Evolutionary conservation across 2,888 invertebrate species (phyloP).

Genomic region (Dioctria rufipes): DNA sequence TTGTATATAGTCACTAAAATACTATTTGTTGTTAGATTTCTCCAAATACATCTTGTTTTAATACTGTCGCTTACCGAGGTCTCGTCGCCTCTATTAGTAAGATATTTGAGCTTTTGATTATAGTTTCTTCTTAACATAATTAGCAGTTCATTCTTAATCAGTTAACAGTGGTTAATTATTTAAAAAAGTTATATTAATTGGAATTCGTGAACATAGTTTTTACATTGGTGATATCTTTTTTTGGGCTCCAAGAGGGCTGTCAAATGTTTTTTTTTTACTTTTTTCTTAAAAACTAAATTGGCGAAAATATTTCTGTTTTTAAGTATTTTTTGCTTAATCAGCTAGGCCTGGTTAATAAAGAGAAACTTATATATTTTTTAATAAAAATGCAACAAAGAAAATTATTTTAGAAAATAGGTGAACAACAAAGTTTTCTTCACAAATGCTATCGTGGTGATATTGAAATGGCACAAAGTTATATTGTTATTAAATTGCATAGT

Average conservation of each 20-base stretch:
- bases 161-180: constrained; percentile 32
- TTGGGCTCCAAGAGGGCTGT: constrained; percentile 25
- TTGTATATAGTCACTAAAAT: neutral
- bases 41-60: neutral
- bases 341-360: too few species aligned
- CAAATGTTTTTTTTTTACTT: neutral
- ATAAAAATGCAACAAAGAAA: too few species aligned
- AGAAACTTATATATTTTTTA: too few species aligned
- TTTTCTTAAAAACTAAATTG: neutral
- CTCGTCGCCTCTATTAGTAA: neutral
- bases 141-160: constrained; percentile 22
- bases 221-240: constrained; percentile 56
- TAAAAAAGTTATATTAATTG: constrained; percentile 32
- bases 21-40: neutral
- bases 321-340: neutral
- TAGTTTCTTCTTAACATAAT: constrained; percentile 19
- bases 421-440: too few species aligned
- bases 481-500: too few species aligned
- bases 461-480: too few species aligned
- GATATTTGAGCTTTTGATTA: constrained; percentile 45
- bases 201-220: constrained; percentile 51
- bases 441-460: too few species aligned
- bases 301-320: neutral
- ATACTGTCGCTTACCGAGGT: neutral
- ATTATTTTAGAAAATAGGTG: too few species aligned